These are phyloP conservation scores for Catocala nupta DNA, from an alignment of 2,888 invertebrate species.

Conservation along the genomic window DNA sequence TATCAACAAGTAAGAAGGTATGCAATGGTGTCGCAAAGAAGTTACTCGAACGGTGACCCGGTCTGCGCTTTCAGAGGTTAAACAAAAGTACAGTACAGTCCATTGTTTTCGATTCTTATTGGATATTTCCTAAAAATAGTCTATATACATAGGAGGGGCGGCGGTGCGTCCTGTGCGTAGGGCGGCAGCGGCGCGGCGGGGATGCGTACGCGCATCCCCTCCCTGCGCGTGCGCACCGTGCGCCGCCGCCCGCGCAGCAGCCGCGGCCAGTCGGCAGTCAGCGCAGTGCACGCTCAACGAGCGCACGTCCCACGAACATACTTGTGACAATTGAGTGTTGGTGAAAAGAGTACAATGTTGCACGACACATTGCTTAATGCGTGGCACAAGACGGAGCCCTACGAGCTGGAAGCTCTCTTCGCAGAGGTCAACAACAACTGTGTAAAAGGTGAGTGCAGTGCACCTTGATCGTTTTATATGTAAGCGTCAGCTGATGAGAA, in stretches of 20 bases:
- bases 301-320: constrained; percentile 48
- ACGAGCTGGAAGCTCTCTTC: constrained; percentile 76
- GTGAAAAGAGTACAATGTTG: constrained; percentile 65
- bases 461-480: too few species aligned
- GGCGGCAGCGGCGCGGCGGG: constrained; percentile 39
- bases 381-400: constrained; percentile 69
- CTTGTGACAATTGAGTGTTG: constrained; percentile 27
- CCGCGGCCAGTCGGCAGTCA: constrained; percentile 47
- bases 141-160: constrained; percentile 12
- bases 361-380: constrained; percentile 74
- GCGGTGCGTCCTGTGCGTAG: constrained; percentile 17
- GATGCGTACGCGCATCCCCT: constrained; percentile 42
- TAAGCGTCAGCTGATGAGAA: too few species aligned
- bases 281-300: constrained; percentile 46
- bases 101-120: background rate
- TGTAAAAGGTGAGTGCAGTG: constrained; percentile 67
- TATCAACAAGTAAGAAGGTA: too few species aligned
- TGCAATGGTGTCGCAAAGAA: too few species aligned
- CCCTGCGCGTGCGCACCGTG: constrained; percentile 20
- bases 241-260: constrained; percentile 6
- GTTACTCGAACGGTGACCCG: too few species aligned
- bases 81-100: too few species aligned
- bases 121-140: constrained; percentile 24
- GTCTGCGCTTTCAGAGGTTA: too few species aligned
- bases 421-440: constrained; percentile 79